phyloP scores from a whole-genome alignment of 2,888 invertebrate species.

The Euclidia mi region DNA sequence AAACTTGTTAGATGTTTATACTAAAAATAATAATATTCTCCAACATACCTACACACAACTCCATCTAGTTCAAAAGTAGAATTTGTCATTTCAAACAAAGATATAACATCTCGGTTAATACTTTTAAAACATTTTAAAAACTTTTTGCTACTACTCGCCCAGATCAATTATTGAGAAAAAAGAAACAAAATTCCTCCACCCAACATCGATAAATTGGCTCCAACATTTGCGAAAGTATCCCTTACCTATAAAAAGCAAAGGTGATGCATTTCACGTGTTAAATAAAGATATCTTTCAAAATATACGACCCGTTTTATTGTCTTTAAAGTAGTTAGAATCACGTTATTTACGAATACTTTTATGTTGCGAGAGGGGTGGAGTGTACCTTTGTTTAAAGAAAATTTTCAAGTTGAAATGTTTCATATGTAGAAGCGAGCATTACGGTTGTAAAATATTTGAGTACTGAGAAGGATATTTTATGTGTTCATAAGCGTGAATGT shows the following conservation, averaged over 20 bases:
- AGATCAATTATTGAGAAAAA: no score
- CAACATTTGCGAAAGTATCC: constrained; percentile 16
- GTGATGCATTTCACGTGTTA: constrained; percentile 41
- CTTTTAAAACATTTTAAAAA: no score
- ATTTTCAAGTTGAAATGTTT: constrained; percentile 1
- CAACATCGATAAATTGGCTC: constrained; percentile 4
- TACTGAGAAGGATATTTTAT: not conserved
- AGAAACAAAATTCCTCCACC: not conserved
- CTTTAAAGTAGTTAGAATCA: constrained; percentile 9
- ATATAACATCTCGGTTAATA: no score
- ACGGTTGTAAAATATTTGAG: not conserved
- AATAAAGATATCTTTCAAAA: constrained; percentile 28
- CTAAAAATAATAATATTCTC: no score
- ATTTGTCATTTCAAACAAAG: no score
- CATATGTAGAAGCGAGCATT: not conserved
- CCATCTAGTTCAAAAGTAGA: no score
- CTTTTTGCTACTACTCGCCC: no score
- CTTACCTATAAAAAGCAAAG: constrained; percentile 32
- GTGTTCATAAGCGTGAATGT: not conserved
- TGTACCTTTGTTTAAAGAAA: not conserved
- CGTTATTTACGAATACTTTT: constrained; percentile 17
- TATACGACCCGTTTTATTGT: constrained; percentile 42
- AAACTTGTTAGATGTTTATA: no score
- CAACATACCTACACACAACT: no score
- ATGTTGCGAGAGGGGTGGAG: not conserved